phyloP scores from a whole-genome alignment of 2,797 vertebrate species.

The Megalops cyprinoides region DNA sequence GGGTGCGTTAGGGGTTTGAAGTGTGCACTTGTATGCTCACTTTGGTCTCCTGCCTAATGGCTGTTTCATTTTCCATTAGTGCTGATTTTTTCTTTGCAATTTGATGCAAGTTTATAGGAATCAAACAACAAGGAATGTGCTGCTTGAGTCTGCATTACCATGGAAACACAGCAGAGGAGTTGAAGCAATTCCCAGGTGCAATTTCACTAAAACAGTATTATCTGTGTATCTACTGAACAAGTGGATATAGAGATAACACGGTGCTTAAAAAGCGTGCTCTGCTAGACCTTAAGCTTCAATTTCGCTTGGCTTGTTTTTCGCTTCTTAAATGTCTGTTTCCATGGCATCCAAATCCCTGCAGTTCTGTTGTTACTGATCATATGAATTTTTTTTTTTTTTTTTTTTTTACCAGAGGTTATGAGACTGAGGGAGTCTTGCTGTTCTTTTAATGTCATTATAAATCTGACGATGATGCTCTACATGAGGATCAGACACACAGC shows the following conservation, averaged over 20 bases:
- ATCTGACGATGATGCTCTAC: neutral
- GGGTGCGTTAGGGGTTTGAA: neutral
- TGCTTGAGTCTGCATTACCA: constrained; percentile 24
- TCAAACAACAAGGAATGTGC: too few relatives aligned
- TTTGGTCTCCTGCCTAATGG: neutral
- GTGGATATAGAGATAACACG: constrained; percentile 25
- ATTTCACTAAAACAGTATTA: constrained; percentile 16
- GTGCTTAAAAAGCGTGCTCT: constrained; percentile 11
- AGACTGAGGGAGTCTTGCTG: neutral
- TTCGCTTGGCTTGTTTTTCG: constrained; percentile 15
- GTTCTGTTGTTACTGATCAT: neutral
- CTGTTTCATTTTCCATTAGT: too few relatives aligned
- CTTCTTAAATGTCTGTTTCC: constrained; percentile 15
- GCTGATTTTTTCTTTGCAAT: too few relatives aligned
- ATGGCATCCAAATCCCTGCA: constrained; percentile 13
- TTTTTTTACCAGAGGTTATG: neutral
- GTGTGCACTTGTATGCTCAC: neutral
- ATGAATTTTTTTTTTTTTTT: neutral
- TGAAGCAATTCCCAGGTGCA: constrained; percentile 22
- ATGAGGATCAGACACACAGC: too few relatives aligned
- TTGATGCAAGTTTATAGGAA: too few relatives aligned
- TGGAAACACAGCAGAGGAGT: constrained; percentile 26
- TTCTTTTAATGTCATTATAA: neutral
- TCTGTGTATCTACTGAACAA: constrained; percentile 22
- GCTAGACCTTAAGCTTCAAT: constrained; percentile 3